phyloP scores from a whole-genome alignment of 2,113 vertebrate genomes.

The Gadus macrocephalus region DNA sequence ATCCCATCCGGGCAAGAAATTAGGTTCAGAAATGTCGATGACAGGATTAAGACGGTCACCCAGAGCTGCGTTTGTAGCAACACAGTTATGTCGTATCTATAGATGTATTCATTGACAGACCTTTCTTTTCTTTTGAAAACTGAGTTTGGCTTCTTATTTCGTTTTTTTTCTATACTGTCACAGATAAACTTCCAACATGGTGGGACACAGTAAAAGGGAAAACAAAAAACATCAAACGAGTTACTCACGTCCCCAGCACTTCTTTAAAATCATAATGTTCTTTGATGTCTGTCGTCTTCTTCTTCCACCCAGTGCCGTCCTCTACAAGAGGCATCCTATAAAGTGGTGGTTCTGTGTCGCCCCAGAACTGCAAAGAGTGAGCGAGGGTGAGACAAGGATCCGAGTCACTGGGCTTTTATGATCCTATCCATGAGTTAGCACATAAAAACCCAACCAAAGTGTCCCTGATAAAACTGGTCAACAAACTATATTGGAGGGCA shows the following conservation, averaged over 20 bases:
- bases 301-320: conserved; percentile 77
- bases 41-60: conserved; percentile 11
- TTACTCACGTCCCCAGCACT: conserved; percentile 78
- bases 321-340: conserved; percentile 77
- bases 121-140: too few relatives aligned
- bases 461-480: too few relatives aligned
- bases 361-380: conserved; percentile 47
- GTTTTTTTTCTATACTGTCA: background rate
- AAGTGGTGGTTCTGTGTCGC: conserved; percentile 54
- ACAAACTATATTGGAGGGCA: too few relatives aligned
- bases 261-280: conserved; percentile 80
- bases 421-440: too few relatives aligned
- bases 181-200: background rate
- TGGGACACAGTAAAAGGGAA: background rate
- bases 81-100: too few relatives aligned
- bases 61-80: background rate
- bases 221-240: background rate
- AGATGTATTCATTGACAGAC: too few relatives aligned
- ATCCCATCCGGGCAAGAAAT: conserved; percentile 48
- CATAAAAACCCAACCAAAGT: too few relatives aligned
- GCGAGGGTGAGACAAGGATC: conserved; percentile 20
- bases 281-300: conserved; percentile 79
- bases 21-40: too few relatives aligned
- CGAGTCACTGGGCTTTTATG: too few relatives aligned
- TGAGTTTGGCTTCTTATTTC: too few relatives aligned